Conservation (phyloP, 2,888 invertebrate genomes). For the Augochlorella aurata region DNA sequence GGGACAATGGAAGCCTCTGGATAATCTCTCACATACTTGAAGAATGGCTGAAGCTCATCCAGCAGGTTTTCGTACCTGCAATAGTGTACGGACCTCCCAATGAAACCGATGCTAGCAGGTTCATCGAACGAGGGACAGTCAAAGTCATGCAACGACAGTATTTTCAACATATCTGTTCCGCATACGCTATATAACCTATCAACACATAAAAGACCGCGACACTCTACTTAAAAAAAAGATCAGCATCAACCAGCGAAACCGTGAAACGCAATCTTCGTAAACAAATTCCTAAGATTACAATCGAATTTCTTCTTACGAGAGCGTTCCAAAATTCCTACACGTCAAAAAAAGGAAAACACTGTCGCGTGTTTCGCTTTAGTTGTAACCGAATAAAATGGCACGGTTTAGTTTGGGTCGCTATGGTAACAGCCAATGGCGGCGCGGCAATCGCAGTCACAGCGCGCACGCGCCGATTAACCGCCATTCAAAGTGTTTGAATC, state of each 20-base stretch:
- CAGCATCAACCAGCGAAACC: background rate
- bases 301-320: background rate
- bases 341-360: background rate
- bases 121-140: conserved; percentile 65
- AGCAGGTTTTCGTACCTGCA: conserved; percentile 71
- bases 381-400: conserved; percentile 56
- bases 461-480: conserved; percentile 38
- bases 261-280: background rate
- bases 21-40: conserved; percentile 83
- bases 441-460: background rate
- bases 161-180: conserved; percentile 72
- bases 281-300: background rate
- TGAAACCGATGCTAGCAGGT: conserved; percentile 69
- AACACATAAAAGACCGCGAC: background rate
- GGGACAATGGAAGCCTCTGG: conserved; percentile 88
- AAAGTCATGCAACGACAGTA: conserved; percentile 75
- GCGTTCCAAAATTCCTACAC: background rate
- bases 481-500: conserved; percentile 39
- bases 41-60: conserved; percentile 75
- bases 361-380: conserved; percentile 6
- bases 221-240: too few relatives aligned
- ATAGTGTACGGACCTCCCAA: conserved; percentile 63
- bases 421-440: conserved; percentile 49
- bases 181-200: conserved; percentile 30
- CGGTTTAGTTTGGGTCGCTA: conserved; percentile 53